A percentile compares a stretch with the other conserved stretches of the same genome.
phyloP scores from a whole-genome alignment of 2,888 invertebrate species.

The Rhagonycha fulva region DNA sequence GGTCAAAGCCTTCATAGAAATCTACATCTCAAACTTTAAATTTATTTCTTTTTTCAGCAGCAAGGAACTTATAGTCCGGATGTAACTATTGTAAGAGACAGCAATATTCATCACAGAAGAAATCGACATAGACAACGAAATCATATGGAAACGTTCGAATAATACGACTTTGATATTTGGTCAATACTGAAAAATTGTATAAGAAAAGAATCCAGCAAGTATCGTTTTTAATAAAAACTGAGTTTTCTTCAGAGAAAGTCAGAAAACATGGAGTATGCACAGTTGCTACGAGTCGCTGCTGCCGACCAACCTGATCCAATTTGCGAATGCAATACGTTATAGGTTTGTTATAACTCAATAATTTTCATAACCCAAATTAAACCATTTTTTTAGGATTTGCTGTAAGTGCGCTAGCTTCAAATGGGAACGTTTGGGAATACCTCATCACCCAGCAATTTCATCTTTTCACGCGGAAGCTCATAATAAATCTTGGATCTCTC shows the following conservation, averaged over 20 bases:
- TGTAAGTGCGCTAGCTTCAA: constrained; percentile 90
- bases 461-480: constrained; percentile 91
- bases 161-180: constrained; percentile 89
- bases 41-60: not conserved
- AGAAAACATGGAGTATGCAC: constrained; percentile 92
- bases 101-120: constrained; percentile 26
- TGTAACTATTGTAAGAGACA: constrained; percentile 10
- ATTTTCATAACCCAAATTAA: not conserved
- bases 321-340: constrained; percentile 80
- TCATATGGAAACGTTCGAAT: constrained; percentile 31
- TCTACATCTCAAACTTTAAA: not conserved
- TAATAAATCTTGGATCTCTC: constrained; percentile 72
- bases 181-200: constrained; percentile 90
- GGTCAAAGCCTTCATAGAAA: not conserved
- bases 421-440: constrained; percentile 96
- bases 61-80: constrained; percentile 5
- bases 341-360: constrained; percentile 52
- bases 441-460: constrained; percentile 95
- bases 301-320: constrained; percentile 78
- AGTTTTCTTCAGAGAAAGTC: constrained; percentile 93
- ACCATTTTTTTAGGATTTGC: constrained; percentile 73
- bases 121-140: constrained; percentile 32
- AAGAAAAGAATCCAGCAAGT: constrained; percentile 91
- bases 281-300: constrained; percentile 75
- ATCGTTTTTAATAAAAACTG: constrained; percentile 93